Base-by-base conservation (phyloP, 2,888 invertebrate genomes). In the Lepidocyrtinus sp. region DNA sequence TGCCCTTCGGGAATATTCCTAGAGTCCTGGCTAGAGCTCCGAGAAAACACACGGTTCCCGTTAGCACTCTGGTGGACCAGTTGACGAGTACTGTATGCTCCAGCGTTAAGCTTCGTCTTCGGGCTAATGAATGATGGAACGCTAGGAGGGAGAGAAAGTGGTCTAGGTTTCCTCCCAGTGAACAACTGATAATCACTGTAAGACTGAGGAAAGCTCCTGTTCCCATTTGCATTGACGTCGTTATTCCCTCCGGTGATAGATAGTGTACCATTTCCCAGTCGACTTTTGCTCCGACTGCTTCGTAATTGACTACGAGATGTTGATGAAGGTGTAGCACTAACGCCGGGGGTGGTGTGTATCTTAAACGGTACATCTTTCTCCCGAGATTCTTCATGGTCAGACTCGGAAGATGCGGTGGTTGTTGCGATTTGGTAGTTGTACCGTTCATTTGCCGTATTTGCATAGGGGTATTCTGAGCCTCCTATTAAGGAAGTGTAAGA, bases 181-280 rank as follows among this genome's bases (percentile, higher is more conserved):
- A 84, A 85, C 68, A 85, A 77, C 81, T 84, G 83, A 65, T 78
- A 82, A 73, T 85, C 85, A 75, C 85, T 85, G 67, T 75, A 77
- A 36, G 85, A 85, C 55, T 83, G 80, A 19, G 83, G 83, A 27
- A 80, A 75, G 46, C 62, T 80, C 64, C 75, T 61, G 69, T 80
- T 80, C 67, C 80, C 80, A 67, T 80, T 80, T n/a, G 75, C 71
- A 71, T 75, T 69, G 71, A 75, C 80, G 45, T 72, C 63, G 59
- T 59, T 27, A 71, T 77, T 68, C n/a, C 50, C 50, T 50, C 50
- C 50, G 15, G 50, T 15, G 50, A 17, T 50, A 17, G 50, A 71
- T 67, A 65, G 59, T 25, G 69, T 36, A 25, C 15, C 46, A 55
- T 67, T 50, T 74, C 73, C 26, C 2, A 55, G 36, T 63, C 80